These are phyloP conservation scores for Babyrousa celebensis DNA, from an alignment of 2,797 vertebrate genomes.

Conservation along the genomic window DNA sequence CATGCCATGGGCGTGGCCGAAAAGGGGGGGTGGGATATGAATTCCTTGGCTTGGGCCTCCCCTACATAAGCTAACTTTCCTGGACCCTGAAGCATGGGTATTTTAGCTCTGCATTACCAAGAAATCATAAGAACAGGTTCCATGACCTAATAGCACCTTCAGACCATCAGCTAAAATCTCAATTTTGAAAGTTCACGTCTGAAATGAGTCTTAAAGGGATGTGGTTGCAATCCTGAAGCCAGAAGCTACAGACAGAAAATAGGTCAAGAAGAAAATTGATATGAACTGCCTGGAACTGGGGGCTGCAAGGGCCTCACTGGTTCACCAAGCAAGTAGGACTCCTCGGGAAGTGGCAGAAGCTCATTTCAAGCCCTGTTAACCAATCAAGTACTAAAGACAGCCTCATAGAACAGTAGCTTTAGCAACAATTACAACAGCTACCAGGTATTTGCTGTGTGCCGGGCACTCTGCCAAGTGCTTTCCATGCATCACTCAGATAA, in stretches of 20 bases:
- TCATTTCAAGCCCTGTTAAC: not conserved
- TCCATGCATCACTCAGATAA: not conserved
- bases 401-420: not conserved
- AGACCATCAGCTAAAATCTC: slow-evolving; percentile 53
- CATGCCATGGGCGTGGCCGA: too few relatives aligned
- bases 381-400: not conserved
- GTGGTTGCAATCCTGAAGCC: not conserved
- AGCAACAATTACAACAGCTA: not conserved
- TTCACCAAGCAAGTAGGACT: not conserved
- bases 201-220: slow-evolving; percentile 52
- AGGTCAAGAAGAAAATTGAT: slow-evolving; percentile 35
- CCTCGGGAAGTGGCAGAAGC: not conserved
- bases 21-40: not conserved
- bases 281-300: not conserved
- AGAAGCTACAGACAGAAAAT: not conserved
- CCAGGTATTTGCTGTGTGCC: not conserved
- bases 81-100: not conserved
- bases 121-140: slow-evolving; percentile 40
- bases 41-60: not conserved
- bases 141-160: not conserved
- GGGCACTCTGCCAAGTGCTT: not conserved
- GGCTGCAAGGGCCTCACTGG: not conserved
- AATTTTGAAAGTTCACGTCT: slow-evolving; percentile 19
- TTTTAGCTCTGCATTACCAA: slow-evolving; percentile 28
- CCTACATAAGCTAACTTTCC: not conserved